These are phyloP conservation scores for Micronycteris hirsuta DNA, from an alignment of 2,113 vertebrate genomes.

Conservation along the genomic window DNA sequence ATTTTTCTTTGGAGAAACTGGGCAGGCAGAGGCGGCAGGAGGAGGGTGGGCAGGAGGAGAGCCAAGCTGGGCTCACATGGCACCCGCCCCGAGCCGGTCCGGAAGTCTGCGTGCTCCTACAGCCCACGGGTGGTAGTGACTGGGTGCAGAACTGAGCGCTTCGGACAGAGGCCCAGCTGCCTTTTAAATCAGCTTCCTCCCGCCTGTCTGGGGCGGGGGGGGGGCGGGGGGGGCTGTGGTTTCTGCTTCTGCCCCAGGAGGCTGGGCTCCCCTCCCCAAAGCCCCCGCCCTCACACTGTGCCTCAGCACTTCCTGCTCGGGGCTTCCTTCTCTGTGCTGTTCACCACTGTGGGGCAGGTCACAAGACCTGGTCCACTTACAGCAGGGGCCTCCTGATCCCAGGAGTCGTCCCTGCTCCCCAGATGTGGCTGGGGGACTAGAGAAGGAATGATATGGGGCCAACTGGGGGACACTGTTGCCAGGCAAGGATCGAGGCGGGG, in stretches of 20 bases:
- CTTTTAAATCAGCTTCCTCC: conserved; percentile 81
- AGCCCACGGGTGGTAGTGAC: conserved; percentile 50
- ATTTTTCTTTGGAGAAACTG: neutral
- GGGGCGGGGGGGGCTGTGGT: neutral
- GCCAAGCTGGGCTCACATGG: conserved; percentile 71
- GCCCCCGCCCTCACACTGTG: conserved; percentile 23
- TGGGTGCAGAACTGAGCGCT: neutral
- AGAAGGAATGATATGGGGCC: neutral
- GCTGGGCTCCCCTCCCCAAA: neutral
- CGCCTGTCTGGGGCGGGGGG: neutral
- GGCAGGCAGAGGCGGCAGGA: neutral
- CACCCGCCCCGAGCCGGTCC: conserved; percentile 60
- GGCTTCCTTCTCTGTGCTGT: conserved; percentile 56
- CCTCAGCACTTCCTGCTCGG: conserved; percentile 66
- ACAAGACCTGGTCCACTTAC: neutral
- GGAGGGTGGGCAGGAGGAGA: neutral
- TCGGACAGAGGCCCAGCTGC: conserved; percentile 71
- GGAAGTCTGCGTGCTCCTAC: conserved; percentile 73
- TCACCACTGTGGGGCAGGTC: neutral
- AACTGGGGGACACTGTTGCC: neutral
- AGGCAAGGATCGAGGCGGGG: neutral
- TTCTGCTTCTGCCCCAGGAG: neutral
- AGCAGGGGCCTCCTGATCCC: neutral
- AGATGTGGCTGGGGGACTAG: neutral
- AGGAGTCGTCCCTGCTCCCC: neutral